Conservation (phyloP, 2,113 vertebrate genomes). For the Hemiscyllium ocellatum region DNA sequence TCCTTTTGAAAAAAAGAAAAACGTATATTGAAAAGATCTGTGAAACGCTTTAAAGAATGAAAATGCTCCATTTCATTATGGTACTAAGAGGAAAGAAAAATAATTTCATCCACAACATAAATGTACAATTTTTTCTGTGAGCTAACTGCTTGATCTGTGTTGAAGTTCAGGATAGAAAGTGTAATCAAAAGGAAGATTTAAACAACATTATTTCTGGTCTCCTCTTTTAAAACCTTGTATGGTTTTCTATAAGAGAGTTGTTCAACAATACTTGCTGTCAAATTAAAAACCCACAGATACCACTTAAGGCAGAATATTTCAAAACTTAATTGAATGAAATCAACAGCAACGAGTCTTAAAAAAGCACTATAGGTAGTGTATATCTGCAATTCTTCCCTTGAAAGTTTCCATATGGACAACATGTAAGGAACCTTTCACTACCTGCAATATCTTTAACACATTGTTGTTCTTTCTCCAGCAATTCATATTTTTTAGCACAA, state of each 20-base stretch:
- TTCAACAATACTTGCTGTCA: conserved; percentile 30
- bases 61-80: not conserved
- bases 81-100: not conserved
- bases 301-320: conserved; percentile 25
- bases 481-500: not conserved
- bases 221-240: conserved; percentile 10
- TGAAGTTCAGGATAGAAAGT: not conserved
- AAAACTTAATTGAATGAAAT: conserved; percentile 35
- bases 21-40: not conserved
- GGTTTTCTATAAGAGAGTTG: conserved; percentile 12
- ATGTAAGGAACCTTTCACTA: not conserved
- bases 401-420: conserved; percentile 14
- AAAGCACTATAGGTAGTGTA: not conserved
- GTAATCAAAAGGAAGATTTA: conserved; percentile 20
- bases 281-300: conserved; percentile 35
- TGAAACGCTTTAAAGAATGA: not conserved
- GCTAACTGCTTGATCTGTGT: not conserved
- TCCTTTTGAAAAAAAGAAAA: not conserved
- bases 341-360: not conserved
- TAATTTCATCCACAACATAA: not conserved
- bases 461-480: not conserved
- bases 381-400: conserved; percentile 18
- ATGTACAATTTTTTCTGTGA: not conserved
- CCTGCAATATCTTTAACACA: not conserved
- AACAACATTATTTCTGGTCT: conserved; percentile 10